These are phyloP conservation scores for Cyanoramphus novaezelandiae DNA, from an alignment of 2,113 vertebrate species.

Conservation along the genomic window DNA sequence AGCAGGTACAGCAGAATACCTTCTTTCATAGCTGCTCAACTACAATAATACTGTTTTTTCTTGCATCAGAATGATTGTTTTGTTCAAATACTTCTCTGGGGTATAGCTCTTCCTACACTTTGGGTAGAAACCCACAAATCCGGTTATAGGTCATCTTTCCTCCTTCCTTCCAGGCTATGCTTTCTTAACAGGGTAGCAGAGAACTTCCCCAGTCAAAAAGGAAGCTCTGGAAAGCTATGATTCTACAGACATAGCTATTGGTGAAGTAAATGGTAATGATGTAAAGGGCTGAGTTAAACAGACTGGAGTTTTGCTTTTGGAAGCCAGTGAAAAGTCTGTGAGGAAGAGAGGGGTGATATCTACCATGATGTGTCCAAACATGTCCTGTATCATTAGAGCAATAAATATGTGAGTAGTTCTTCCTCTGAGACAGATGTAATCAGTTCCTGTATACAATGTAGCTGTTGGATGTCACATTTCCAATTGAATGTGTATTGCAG, in stretches of 20 bases:
- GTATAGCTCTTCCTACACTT: neutral
- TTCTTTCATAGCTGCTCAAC: slow-evolving; percentile 27
- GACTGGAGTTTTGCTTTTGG: neutral
- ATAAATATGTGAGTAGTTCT: neutral
- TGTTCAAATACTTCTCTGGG: slow-evolving; percentile 8
- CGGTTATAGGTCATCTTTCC: neutral
- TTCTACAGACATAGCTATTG: neutral
- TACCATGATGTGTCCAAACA: neutral
- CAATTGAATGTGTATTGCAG: neutral
- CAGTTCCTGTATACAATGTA: neutral
- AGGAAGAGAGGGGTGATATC: neutral
- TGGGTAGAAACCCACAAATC: neutral
- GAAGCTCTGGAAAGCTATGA: neutral
- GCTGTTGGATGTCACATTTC: neutral
- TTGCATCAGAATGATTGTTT: slow-evolving; percentile 31
- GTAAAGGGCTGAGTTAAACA: neutral
- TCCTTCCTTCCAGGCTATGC: neutral
- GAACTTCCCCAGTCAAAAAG: neutral
- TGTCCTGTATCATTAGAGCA: neutral
- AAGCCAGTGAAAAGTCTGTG: neutral
- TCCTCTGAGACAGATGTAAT: neutral
- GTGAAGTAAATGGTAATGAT: neutral
- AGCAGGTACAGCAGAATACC: slow-evolving; percentile 54
- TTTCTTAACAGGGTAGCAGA: neutral
- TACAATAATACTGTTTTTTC: slow-evolving; percentile 28